A percentile compares a stretch with the other conserved stretches of the same genome.
Conservation (phyloP, 2,113 vertebrate species). For the Ciconia maguari region DNA sequence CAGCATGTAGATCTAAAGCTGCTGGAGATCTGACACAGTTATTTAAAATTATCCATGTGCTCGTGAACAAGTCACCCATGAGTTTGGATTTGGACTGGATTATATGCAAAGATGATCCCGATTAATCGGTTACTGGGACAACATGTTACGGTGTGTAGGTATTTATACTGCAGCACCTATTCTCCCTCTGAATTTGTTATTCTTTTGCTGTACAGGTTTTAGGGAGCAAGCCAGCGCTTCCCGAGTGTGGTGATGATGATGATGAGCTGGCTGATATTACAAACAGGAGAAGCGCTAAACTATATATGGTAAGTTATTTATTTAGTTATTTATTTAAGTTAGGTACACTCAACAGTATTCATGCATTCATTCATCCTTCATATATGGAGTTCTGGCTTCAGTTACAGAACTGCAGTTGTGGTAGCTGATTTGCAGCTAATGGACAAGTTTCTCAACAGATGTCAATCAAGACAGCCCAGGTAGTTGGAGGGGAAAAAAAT, state of each 20-base stretch:
- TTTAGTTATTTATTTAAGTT: not conserved
- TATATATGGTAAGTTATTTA: constrained; percentile 82
- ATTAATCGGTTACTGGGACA: fast-evolving
- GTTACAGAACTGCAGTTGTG: not conserved
- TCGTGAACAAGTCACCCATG: not conserved
- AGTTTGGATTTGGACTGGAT: not conserved
- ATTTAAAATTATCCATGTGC: not conserved
- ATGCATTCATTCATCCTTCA: not conserved
- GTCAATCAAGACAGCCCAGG: not conserved
- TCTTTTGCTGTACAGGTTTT: constrained; percentile 76
- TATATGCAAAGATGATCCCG: not conserved
- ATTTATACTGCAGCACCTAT: not conserved
- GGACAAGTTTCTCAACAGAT: not conserved
- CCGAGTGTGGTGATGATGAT: constrained; percentile 71
- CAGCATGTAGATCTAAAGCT: not conserved
- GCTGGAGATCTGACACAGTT: not conserved
- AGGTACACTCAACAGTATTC: not conserved
- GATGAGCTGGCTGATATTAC: constrained; percentile 82
- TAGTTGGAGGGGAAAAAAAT: not conserved
- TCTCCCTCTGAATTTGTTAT: not conserved
- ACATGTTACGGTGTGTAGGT: no score
- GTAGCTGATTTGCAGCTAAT: not conserved
- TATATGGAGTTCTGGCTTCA: not conserved
- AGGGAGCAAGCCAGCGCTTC: constrained; percentile 80
- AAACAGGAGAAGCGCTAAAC: constrained; percentile 87